Evolutionary conservation across 2,888 invertebrate genomes (phyloP).

Genomic region (Chrysotoxum bicinctum): DNA sequence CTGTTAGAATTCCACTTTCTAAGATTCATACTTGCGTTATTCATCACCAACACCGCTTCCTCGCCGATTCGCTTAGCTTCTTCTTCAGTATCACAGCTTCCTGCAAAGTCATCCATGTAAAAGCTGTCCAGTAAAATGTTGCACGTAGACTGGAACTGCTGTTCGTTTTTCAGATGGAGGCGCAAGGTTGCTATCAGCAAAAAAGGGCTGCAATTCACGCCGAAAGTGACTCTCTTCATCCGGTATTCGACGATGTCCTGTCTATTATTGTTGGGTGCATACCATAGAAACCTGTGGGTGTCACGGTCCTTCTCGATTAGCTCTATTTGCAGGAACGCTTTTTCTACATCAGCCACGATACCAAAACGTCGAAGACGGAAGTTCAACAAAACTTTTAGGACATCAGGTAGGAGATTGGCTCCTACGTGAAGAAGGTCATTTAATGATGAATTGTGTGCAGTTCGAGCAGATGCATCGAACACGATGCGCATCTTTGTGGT

Average conservation of each 20-base stretch:
- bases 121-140: too few relatives aligned
- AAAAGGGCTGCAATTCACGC: conserved; percentile 42
- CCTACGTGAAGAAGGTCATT: conserved; percentile 35
- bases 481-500: conserved; percentile 31
- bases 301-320: conserved; percentile 21
- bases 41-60: conserved; percentile 44
- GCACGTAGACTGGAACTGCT: too few relatives aligned
- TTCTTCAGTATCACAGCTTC: conserved; percentile 29
- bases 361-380: conserved; percentile 25
- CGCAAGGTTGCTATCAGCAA: conserved; percentile 25
- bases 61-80: conserved; percentile 12
- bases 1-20: conserved; percentile 47
- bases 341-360: too few relatives aligned
- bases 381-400: conserved; percentile 24
- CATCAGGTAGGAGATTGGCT: conserved; percentile 26
- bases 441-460: conserved; percentile 14
- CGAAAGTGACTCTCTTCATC: conserved; percentile 42
- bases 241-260: conserved; percentile 17
- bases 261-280: background rate
- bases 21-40: conserved; percentile 18
- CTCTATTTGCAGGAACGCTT: conserved; percentile 18
- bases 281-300: conserved; percentile 34
- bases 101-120: too few relatives aligned
- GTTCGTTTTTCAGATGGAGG: too few relatives aligned
- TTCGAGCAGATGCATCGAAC: conserved; percentile 13